phyloP scores from a whole-genome alignment of 2,888 invertebrate genomes.

The Clunio marinus region DNA sequence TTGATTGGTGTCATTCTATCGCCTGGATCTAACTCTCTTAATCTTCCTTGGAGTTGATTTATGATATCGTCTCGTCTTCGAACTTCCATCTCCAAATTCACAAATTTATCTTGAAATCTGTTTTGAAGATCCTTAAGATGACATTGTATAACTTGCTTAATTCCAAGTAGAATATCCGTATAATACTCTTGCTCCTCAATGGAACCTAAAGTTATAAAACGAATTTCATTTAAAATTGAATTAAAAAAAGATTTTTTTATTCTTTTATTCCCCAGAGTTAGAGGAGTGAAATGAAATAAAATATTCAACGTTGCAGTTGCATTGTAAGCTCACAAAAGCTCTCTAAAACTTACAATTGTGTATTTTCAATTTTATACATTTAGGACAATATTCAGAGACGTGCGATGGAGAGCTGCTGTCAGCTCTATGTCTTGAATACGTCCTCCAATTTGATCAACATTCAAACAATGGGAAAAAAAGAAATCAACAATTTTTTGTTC shows the following conservation, averaged over 20 bases:
- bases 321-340: conserved; percentile 33
- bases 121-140: conserved; percentile 67
- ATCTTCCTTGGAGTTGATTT: conserved; percentile 67
- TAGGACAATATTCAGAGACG: neutral
- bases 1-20: conserved; percentile 40
- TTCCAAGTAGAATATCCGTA: conserved; percentile 71
- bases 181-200: conserved; percentile 76
- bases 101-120: conserved; percentile 68
- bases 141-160: conserved; percentile 75
- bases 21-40: conserved; percentile 61
- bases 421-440: no score
- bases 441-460: no score
- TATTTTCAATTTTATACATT: neutral
- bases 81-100: conserved; percentile 75
- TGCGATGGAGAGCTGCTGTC: no score
- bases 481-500: no score
- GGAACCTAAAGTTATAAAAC: conserved; percentile 55
- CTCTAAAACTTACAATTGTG: conserved; percentile 32
- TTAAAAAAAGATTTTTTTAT: no score
- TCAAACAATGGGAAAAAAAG: no score
- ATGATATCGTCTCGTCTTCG: conserved; percentile 76
- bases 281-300: no score
- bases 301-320: neutral
- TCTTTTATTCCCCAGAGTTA: no score
- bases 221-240: neutral